phyloP scores from a whole-genome alignment of 1,140 invertebrate genomes.

The Ditylenchus dipsaci region DNA sequence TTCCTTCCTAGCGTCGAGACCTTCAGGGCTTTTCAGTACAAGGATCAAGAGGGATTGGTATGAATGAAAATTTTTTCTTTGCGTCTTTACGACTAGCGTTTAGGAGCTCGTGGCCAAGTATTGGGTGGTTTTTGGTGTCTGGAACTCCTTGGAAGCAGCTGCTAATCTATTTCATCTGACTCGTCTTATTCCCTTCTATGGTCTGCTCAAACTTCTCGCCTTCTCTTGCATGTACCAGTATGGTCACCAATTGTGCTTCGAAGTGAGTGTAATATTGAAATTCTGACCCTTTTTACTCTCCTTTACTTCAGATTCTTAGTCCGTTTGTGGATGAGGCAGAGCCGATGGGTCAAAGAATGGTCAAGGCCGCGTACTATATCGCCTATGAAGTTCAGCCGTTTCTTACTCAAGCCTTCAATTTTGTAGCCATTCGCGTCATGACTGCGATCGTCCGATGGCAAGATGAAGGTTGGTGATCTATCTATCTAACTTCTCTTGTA shows the following conservation, averaged over 20 bases:
- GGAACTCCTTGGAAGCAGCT: neutral
- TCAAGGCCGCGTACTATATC: too few relatives aligned
- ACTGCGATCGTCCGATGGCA: neutral
- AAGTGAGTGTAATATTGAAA: neutral
- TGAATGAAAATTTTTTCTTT: neutral
- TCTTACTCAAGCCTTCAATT: neutral
- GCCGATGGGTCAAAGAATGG: neutral
- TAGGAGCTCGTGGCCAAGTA: neutral
- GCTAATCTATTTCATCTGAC: neutral
- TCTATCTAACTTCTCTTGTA: too few relatives aligned
- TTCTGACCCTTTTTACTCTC: too few relatives aligned
- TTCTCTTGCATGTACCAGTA: neutral
- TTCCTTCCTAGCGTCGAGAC: neutral
- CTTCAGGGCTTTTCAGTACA: neutral
- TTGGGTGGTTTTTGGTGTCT: constrained; percentile 3
- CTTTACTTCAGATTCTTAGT: neutral
- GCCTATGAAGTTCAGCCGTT: neutral
- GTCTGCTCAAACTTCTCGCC: neutral
- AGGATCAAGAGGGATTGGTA: neutral
- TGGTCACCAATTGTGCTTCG: neutral
- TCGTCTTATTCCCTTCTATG: neutral
- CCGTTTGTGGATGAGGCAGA: neutral
- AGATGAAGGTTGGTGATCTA: neutral
- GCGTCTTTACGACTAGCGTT: neutral
- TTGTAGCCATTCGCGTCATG: neutral